Evolutionary conservation across 2,888 invertebrate genomes (phyloP).

Genomic region (Nomada lathburiana): DNA sequence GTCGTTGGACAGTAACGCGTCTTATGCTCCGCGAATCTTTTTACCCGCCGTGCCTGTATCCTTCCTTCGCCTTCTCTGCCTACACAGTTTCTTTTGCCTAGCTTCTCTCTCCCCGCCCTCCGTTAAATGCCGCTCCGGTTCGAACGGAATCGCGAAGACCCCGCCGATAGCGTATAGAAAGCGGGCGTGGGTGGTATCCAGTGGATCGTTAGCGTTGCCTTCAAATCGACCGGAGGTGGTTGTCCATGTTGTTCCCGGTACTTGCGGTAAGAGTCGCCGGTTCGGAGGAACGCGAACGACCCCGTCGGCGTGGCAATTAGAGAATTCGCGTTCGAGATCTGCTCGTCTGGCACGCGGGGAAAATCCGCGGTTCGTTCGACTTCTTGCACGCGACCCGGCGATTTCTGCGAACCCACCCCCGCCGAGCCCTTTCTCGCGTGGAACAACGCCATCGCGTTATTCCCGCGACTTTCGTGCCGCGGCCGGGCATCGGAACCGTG

Average conservation of each 20-base stretch:
- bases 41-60: neutral
- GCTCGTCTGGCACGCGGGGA: neutral
- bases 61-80: neutral
- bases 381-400: slow-evolving; percentile 40
- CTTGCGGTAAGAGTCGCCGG: neutral
- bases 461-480: slow-evolving; percentile 45
- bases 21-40: slow-evolving; percentile 52
- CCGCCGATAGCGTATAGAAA: slow-evolving; percentile 21
- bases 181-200: slow-evolving; percentile 9
- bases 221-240: slow-evolving; percentile 15
- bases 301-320: slow-evolving; percentile 20
- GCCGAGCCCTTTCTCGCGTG: slow-evolving; percentile 23
- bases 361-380: slow-evolving; percentile 18
- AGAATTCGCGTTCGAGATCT: slow-evolving; percentile 3
- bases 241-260: slow-evolving; percentile 7
- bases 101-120: neutral
- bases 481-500: neutral
- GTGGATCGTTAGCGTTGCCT: slow-evolving; percentile 7
- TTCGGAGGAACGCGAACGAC: slow-evolving; percentile 2
- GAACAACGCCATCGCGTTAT: slow-evolving; percentile 31
- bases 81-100: too few species aligned
- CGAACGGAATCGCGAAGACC: neutral
- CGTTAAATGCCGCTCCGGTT: neutral
- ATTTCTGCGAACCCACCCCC: slow-evolving; percentile 6
- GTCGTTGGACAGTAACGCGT: slow-evolving; percentile 51